These are phyloP conservation scores for Drosophila equinoxialis DNA, from an alignment of 1,140 invertebrate genomes.

Conservation along the genomic window DNA sequence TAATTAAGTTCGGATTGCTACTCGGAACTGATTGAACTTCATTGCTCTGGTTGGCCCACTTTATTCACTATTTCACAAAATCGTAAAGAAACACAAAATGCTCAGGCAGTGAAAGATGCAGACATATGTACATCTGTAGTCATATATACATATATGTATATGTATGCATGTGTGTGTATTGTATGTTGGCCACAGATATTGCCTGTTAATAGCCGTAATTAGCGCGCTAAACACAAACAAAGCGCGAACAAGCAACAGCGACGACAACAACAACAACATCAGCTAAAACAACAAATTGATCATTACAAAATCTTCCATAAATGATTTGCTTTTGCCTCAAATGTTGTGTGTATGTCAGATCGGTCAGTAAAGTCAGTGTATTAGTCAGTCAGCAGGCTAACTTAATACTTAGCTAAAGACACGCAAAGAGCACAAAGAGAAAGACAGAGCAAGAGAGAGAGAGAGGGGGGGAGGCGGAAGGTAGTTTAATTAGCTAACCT, in stretches of 20 bases:
- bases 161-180: slow-evolving; percentile 9
- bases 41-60: slow-evolving; percentile 1
- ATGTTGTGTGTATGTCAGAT: slow-evolving; percentile 20
- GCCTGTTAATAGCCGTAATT: slow-evolving; percentile 66
- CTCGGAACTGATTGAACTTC: slow-evolving; percentile 24
- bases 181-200: slow-evolving; percentile 52
- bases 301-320: slow-evolving; percentile 69
- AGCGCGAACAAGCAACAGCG: slow-evolving; percentile 36
- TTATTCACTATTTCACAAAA: slow-evolving; percentile 10
- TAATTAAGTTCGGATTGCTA: slow-evolving; percentile 19
- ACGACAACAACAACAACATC: slow-evolving; percentile 27
- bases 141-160: not conserved
- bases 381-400: not conserved
- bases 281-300: slow-evolving; percentile 63
- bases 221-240: slow-evolving; percentile 46
- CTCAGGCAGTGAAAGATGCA: slow-evolving; percentile 9
- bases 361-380: not conserved
- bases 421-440: not conserved
- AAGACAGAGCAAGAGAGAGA: not conserved
- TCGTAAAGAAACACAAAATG: slow-evolving; percentile 9
- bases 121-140: slow-evolving; percentile 14
- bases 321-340: slow-evolving; percentile 25
- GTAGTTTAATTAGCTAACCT: slow-evolving; percentile 45
- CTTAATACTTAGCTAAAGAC: not conserved
- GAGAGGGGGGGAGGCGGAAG: not conserved